These are phyloP conservation scores for Nothura maculosa DNA, from an alignment of 2,797 vertebrate species.

Conservation along the genomic window DNA sequence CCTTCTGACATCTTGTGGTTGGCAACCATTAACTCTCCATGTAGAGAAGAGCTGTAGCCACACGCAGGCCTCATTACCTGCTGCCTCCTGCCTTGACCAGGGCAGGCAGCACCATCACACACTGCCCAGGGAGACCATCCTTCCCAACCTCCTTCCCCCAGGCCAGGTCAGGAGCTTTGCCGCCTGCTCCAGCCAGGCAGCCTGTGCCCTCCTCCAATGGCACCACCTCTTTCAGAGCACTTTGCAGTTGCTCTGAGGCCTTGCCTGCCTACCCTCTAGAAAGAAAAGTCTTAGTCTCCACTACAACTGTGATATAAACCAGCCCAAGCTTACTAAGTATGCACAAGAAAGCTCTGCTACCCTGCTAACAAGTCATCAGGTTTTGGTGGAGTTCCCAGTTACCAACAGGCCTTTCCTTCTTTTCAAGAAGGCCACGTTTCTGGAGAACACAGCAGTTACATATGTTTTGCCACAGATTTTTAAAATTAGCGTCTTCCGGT, in stretches of 20 bases:
- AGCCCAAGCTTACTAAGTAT: not conserved
- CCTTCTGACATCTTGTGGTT: not conserved
- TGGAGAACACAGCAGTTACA: not conserved
- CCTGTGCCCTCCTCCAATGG: not conserved
- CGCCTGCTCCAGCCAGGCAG: not conserved
- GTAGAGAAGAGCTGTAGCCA: rapidly evolving
- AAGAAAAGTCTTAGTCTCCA: not conserved
- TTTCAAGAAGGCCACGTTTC: not conserved
- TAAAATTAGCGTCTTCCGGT: not conserved
- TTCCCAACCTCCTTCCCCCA: not conserved
- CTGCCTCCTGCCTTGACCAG: not conserved
- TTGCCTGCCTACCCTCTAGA: not conserved
- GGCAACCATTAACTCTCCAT: not conserved
- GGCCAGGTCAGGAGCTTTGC: not conserved
- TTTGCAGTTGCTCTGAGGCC: not conserved
- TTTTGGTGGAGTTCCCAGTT: not conserved
- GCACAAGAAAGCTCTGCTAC: not conserved
- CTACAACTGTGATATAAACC: not conserved
- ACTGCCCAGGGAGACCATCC: not conserved
- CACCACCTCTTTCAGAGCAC: not conserved
- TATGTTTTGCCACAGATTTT: not conserved
- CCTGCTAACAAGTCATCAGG: not conserved
- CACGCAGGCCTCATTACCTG: not conserved
- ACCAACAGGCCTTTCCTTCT: not conserved
- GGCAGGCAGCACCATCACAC: not conserved